A percentile compares a stretch with the other conserved stretches of the same genome.
Conservation (phyloP, 2,113 vertebrate genomes). For the Nannospalax galili region DNA sequence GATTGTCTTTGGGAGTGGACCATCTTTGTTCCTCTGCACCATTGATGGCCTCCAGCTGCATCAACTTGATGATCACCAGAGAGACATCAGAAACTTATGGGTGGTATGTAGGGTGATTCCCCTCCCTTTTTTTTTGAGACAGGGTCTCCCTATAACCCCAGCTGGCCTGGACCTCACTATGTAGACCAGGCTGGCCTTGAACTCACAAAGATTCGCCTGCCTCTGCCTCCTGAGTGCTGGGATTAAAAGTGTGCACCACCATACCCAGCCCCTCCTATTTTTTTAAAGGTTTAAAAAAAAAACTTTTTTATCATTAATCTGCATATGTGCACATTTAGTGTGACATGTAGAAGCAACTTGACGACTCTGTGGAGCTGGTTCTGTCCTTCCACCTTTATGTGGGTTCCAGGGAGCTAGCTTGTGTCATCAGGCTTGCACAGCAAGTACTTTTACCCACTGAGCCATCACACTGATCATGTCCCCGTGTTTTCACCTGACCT, state of each 20-base stretch:
- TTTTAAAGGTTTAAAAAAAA: neutral
- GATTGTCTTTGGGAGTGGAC: neutral
- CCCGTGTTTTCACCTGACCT: neutral
- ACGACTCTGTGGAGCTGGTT: neutral
- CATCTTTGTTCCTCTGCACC: neutral
- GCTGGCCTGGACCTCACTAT: too few species aligned
- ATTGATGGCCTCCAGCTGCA: neutral
- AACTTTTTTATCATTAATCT: neutral
- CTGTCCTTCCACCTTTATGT: neutral
- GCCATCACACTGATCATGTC: neutral
- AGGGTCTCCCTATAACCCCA: too few species aligned
- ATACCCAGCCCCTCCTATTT: neutral
- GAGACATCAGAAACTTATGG: neutral
- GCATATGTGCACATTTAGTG: rapidly evolving
- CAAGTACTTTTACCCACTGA: neutral
- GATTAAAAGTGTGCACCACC: too few species aligned
- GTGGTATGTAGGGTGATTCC: neutral
- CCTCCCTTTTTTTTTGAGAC: too few species aligned
- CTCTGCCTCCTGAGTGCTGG: too few species aligned
- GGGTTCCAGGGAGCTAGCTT: neutral
- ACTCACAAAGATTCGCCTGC: too few species aligned
- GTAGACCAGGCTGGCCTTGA: too few species aligned
- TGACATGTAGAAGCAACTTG: neutral
- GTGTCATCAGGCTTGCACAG: neutral
- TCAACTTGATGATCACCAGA: neutral